phyloP scores from a whole-genome alignment of 2,113 vertebrate species.

The Lepidiolamprologus cunningtoni region DNA sequence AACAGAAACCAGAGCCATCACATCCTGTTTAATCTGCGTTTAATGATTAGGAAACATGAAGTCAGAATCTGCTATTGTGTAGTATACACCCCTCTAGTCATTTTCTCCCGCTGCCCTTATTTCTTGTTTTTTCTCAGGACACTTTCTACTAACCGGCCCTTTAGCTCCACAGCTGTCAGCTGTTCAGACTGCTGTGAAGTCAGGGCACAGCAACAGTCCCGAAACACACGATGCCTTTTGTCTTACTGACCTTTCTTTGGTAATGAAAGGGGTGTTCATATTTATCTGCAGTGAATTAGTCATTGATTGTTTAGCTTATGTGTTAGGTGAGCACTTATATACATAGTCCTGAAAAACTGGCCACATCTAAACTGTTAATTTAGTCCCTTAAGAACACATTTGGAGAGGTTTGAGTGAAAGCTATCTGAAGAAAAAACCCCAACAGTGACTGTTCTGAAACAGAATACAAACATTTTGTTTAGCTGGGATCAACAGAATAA shows the following conservation, averaged over 20 bases:
- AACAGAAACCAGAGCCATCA: neutral
- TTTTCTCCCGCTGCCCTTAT: neutral
- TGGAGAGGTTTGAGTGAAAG: neutral
- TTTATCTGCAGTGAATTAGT: neutral
- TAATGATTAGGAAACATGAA: neutral
- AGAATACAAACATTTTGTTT: neutral
- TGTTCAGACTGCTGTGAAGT: neutral
- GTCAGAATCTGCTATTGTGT: neutral
- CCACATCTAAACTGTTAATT: neutral
- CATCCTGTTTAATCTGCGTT: neutral
- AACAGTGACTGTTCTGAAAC: neutral
- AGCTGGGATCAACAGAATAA: neutral
- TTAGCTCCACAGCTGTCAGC: neutral
- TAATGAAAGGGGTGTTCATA: neutral
- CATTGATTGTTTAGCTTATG: neutral
- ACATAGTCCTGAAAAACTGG: neutral
- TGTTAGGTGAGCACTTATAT: neutral
- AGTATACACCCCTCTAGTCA: neutral
- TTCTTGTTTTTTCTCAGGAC: neutral
- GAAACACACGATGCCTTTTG: neutral
- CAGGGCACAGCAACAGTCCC: neutral
- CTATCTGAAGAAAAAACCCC: neutral
- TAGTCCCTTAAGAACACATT: neutral
- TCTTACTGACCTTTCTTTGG: neutral
- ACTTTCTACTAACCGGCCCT: neutral